Conservation (phyloP, 2,888 invertebrate species). For the Folsomia candida region DNA sequence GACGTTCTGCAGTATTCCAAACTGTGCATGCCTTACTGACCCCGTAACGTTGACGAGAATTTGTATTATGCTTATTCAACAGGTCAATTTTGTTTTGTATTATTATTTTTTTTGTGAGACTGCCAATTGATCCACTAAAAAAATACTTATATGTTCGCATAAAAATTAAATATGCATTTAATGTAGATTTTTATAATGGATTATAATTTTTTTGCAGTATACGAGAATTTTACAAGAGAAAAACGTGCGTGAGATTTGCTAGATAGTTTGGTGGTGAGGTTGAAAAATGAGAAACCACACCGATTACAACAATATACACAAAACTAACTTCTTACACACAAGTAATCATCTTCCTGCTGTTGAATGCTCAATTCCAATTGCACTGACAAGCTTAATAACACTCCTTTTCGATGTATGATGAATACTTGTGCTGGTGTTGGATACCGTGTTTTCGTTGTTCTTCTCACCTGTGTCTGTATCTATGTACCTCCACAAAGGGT, state of each 20-base stretch:
- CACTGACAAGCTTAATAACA: constrained; percentile 10
- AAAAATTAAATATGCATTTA: not conserved
- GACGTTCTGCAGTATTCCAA: not conserved
- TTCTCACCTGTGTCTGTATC: not conserved
- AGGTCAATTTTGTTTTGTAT: not conserved
- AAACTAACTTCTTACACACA: constrained; percentile 23
- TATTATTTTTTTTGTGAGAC: not conserved
- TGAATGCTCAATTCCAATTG: constrained; percentile 7
- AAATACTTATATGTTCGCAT: not conserved
- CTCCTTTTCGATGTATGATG: constrained; percentile 4
- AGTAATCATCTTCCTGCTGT: not conserved
- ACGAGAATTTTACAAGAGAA: not conserved
- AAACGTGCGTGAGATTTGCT: not conserved
- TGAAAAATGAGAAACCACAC: not conserved
- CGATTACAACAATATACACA: not conserved
- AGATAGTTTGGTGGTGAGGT: not conserved
- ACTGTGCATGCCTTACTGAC: constrained; percentile 6
- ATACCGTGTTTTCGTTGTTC: not conserved
- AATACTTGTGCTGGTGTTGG: not conserved
- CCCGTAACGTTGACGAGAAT: not conserved
- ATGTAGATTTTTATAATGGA: not conserved
- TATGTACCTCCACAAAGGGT: not conserved
- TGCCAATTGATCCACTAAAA: not conserved
- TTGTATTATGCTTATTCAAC: not conserved
- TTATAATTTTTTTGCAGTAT: not conserved